Evolutionary conservation across 2,797 vertebrate species (phyloP).

Genomic region (Schizothorax lantsangensis): DNA sequence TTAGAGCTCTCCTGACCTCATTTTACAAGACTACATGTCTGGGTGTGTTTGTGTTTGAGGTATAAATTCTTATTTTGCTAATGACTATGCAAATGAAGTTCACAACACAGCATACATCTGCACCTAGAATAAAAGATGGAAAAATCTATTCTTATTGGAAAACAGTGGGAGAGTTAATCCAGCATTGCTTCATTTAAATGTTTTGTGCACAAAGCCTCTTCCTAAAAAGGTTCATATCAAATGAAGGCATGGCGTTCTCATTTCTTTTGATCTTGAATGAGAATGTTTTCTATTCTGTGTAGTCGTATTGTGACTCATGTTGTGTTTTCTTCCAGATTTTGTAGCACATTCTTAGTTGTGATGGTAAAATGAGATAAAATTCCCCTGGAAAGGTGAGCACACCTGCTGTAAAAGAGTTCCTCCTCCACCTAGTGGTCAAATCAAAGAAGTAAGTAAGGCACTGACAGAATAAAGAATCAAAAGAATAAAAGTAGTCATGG

Average conservation of each 20-base stretch:
- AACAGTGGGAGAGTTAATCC: constrained; percentile 11
- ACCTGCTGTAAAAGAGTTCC: constrained; percentile 53
- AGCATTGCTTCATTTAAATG: background rate
- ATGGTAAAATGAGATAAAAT: background rate
- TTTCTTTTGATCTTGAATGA: background rate
- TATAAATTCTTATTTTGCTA: constrained; percentile 10
- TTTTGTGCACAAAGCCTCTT: background rate
- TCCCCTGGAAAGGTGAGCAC: background rate
- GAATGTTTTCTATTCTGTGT: background rate
- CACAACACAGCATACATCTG: background rate
- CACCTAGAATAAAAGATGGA: background rate
- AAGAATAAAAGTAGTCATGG: background rate
- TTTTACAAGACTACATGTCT: constrained; percentile 6
- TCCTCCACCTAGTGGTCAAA: constrained; percentile 74
- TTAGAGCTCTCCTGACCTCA: background rate
- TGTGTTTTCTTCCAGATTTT: background rate
- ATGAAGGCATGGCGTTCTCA: background rate
- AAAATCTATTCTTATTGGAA: constrained; percentile 10
- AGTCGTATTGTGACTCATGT: background rate
- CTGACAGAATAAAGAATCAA: background rate
- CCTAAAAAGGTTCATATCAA: background rate
- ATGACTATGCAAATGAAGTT: constrained; percentile 35
- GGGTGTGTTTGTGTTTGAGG: constrained; percentile 5
- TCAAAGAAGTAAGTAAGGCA: constrained; percentile 1
- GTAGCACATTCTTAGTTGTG: background rate